phyloP scores from a whole-genome alignment of 2,888 invertebrate genomes.

The Drosophila greeni region DNA sequence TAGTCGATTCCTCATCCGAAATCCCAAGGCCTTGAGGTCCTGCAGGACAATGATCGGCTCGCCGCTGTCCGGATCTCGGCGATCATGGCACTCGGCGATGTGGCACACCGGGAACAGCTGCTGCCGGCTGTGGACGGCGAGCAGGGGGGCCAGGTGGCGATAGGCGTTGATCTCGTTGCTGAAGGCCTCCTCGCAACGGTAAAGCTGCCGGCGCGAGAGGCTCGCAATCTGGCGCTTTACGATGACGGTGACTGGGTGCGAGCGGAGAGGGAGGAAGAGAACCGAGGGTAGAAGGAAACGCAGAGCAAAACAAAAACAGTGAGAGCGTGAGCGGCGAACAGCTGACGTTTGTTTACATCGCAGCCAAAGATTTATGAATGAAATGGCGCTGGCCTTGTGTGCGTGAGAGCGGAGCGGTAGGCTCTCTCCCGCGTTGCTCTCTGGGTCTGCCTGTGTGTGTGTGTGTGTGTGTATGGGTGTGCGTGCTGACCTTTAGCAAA shows the following conservation, averaged over 20 bases:
- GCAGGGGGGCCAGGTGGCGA: slow-evolving; percentile 70
- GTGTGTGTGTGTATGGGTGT: slow-evolving; percentile 42
- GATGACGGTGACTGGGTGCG: slow-evolving; percentile 65
- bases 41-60: slow-evolving; percentile 75
- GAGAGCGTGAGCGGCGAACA: slow-evolving; percentile 46
- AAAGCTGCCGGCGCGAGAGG: slow-evolving; percentile 74
- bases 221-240: slow-evolving; percentile 77
- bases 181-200: slow-evolving; percentile 77
- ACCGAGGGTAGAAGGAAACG: slow-evolving; percentile 5
- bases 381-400: slow-evolving; percentile 43
- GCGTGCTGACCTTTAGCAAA: slow-evolving; percentile 70
- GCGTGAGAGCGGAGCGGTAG: slow-evolving; percentile 32
- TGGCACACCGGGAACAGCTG: slow-evolving; percentile 73
- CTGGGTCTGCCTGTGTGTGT: neutral
- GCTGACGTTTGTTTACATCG: slow-evolving; percentile 73
- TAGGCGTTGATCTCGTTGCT: slow-evolving; percentile 77
- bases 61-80: slow-evolving; percentile 37
- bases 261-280: neutral
- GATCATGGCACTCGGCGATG: slow-evolving; percentile 70
- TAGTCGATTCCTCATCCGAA: slow-evolving; percentile 73
- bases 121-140: slow-evolving; percentile 62
- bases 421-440: slow-evolving; percentile 16
- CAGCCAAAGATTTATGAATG: slow-evolving; percentile 68
- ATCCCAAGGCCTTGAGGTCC: slow-evolving; percentile 73
- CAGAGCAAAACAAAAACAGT: slow-evolving; percentile 33